These are phyloP conservation scores for Trachops cirrhosus DNA, from an alignment of 2,797 vertebrate genomes.

Conservation along the genomic window DNA sequence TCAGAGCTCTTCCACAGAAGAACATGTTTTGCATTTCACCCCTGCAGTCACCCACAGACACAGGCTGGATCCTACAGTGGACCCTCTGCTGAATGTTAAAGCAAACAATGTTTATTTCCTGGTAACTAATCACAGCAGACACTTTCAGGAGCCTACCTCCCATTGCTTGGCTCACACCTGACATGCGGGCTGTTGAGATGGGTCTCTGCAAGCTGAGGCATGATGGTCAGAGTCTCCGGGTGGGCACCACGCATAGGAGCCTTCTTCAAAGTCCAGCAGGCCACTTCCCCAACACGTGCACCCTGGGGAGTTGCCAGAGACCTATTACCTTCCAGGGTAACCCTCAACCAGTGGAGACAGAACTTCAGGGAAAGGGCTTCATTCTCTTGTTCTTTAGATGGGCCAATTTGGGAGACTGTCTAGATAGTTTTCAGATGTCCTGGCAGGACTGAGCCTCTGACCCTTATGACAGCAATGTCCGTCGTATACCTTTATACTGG, in stretches of 20 bases:
- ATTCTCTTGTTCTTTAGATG: not conserved
- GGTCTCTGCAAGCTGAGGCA: not conserved
- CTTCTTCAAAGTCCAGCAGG: not conserved
- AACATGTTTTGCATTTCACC: not conserved
- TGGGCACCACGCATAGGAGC: not conserved
- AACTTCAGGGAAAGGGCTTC: not conserved
- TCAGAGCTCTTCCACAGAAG: not conserved
- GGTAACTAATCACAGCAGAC: not conserved
- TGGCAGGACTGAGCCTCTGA: not conserved
- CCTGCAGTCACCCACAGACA: not conserved
- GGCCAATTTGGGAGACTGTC: not conserved
- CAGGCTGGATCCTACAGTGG: not conserved
- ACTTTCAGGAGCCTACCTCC: not conserved
- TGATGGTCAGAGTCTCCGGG: not conserved
- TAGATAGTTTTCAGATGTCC: not conserved
- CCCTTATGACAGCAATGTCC: not conserved
- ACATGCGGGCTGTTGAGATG: not conserved
- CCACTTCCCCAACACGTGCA: accelerated
- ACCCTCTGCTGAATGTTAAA: not conserved
- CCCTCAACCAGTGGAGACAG: not conserved
- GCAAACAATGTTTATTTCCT: not conserved
- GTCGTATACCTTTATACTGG: not conserved
- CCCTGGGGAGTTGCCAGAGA: not conserved
- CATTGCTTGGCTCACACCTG: not conserved
- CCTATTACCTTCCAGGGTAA: not conserved